Evolutionary conservation across 2,797 vertebrate species (phyloP).

Genomic region (Acanthopagrus latus): DNA sequence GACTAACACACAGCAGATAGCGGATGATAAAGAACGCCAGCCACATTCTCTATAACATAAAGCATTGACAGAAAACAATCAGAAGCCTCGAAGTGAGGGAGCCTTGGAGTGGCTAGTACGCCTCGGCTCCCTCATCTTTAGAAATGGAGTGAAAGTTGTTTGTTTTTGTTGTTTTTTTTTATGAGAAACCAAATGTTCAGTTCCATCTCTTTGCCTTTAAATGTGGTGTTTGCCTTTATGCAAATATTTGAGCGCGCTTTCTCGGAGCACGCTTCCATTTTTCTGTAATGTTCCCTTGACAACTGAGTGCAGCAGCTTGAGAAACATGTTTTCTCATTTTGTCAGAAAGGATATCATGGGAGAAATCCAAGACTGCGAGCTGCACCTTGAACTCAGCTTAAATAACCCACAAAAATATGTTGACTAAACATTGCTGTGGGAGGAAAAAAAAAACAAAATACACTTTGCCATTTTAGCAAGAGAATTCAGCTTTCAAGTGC

Average conservation of each 20-base stretch:
- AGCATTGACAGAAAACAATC: conserved; percentile 46
- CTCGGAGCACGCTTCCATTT: conserved; percentile 39
- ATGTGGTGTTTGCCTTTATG: conserved; percentile 56
- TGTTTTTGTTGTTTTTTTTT: conserved; percentile 4
- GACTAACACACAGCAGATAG: conserved; percentile 51
- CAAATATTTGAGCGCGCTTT: conserved; percentile 65
- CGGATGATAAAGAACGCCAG: conserved; percentile 53
- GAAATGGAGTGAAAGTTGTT: background rate
- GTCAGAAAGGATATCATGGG: conserved; percentile 47
- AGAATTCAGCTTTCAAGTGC: conserved; percentile 33
- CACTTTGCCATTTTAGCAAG: background rate
- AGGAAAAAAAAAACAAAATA: conserved; percentile 31
- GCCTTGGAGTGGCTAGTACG: background rate
- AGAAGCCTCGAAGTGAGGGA: conserved; percentile 4
- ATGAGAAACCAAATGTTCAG: conserved; percentile 19
- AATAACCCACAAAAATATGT: conserved; percentile 38
- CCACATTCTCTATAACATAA: conserved; percentile 27
- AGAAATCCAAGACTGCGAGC: conserved; percentile 26
- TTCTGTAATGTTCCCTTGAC: conserved; percentile 73
- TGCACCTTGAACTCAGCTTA: conserved; percentile 54
- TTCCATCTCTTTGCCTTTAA: conserved; percentile 34
- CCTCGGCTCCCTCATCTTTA: conserved; percentile 1
- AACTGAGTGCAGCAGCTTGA: conserved; percentile 64
- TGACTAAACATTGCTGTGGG: conserved; percentile 33
- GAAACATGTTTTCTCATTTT: conserved; percentile 58